Percentiles rank a stretch among this genome's conserved stretches.
These are phyloP conservation scores for Polypedilum vanderplanki DNA, from an alignment of 1,140 invertebrate genomes.

Conservation along the genomic window DNA sequence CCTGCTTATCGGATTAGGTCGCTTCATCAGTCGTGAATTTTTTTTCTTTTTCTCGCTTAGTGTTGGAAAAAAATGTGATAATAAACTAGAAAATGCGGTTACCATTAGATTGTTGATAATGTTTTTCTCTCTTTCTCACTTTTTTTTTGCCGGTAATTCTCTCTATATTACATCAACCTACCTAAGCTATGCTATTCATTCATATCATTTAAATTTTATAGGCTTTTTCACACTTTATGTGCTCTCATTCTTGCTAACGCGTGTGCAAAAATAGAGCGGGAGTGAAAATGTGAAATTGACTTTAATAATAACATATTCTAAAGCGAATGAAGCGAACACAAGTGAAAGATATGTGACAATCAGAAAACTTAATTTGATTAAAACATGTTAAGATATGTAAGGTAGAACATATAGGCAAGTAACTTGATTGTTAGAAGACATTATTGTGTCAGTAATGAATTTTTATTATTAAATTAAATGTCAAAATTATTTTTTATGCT, in stretches of 20 bases:
- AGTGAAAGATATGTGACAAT: too few species aligned
- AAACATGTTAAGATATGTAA: too few species aligned
- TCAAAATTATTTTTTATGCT: too few species aligned
- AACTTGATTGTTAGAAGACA: too few species aligned
- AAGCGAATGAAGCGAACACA: too few species aligned
- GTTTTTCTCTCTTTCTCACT: neutral
- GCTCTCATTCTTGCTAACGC: neutral
- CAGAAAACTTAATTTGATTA: too few species aligned
- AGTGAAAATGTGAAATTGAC: too few species aligned
- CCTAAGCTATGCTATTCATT: neutral
- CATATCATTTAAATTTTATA: conserved; percentile 20
- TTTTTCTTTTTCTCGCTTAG: neutral
- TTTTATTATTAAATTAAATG: too few species aligned
- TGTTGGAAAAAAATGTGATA: neutral
- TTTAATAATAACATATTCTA: too few species aligned
- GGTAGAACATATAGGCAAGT: too few species aligned
- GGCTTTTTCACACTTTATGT: conserved; percentile 5
- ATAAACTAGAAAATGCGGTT: conserved; percentile 12
- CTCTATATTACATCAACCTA: neutral
- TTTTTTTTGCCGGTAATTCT: neutral
- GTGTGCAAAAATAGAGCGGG: too few species aligned
- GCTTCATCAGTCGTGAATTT: conserved; percentile 1
- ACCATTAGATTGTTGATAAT: conserved; percentile 14
- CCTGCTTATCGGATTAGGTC: neutral
- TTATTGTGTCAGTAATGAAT: too few species aligned